Conservation (phyloP, 2,797 vertebrate genomes). For the Bucorvus abyssinicus region DNA sequence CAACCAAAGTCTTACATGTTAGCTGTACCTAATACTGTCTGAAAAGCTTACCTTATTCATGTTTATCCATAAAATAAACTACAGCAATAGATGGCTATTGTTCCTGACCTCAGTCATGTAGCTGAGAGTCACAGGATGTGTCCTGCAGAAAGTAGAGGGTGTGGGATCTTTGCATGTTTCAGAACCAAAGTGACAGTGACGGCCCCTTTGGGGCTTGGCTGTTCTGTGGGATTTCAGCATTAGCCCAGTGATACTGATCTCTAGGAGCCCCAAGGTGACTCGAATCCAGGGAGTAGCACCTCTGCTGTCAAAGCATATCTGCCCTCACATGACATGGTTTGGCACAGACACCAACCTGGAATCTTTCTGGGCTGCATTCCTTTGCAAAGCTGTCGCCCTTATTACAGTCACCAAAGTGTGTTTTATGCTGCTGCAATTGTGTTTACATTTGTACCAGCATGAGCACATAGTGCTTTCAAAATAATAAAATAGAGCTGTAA, state of each 20-base stretch:
- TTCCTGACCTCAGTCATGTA: neutral
- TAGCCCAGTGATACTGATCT: neutral
- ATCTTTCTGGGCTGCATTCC: neutral
- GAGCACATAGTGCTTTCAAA: neutral
- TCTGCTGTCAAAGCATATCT: neutral
- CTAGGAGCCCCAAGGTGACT: neutral
- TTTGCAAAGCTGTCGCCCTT: neutral
- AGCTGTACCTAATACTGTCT: neutral
- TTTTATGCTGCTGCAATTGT: neutral
- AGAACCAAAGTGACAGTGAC: neutral
- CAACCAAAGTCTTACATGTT: neutral
- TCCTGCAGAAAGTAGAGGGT: neutral
- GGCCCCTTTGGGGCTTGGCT: neutral
- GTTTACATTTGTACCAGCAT: neutral
- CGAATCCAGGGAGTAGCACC: fast-evolving
- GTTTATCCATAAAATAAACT: neutral
- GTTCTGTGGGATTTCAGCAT: neutral
- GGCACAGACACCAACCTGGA: neutral
- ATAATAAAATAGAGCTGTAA: neutral
- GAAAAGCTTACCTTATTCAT: neutral
- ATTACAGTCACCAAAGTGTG: neutral
- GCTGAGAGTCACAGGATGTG: neutral
- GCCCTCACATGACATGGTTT: neutral
- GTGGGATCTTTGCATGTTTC: neutral
- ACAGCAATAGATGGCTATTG: neutral